Evolutionary conservation across 2,797 vertebrate genomes (phyloP), one percentile per base, ranked within the genome.

Genomic region (Pangasius sanitwongsei): DNA sequence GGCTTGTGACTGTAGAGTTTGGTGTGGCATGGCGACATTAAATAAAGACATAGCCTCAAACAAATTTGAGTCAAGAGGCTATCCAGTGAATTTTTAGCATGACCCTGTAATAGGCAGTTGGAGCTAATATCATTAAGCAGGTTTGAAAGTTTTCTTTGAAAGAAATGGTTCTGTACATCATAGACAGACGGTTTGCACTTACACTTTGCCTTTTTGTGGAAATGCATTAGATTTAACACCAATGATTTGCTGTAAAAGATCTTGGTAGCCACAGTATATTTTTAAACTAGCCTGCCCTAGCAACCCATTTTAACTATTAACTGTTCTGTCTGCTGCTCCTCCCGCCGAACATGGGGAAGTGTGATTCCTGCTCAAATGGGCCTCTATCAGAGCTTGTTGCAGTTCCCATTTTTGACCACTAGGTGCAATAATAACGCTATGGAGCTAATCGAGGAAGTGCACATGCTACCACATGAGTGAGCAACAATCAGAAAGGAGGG

Each of bases 351-450:
- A 34, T 12, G 18, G 18, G 18, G 31, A 57, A 81, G 53, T 81
- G 53, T 81, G 31, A 34, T 81, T 81, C 77, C 31, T 81, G 53
- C 7, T 53, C 53, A 80, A 80, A 80, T 23, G n/a, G 77, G 8
- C n/a, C 53, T 57, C 50, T 31, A 34, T 31, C 50, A 81, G 31
- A 81, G n/a, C 77, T 57, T 81, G 53, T 77, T 15, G 25, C 25
- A 50, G 25, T 77, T 23, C 25, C 23, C 25, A 25, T 28, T 44
- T 41, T 78, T 48, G 15, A 78, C 28, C 28, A 31, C 25, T 31
- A 31, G 7, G 50, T 53, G 28, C 50, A 31, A 31, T 31, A 55
- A 18, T 31, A 80, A 34, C 53, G 1, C 16, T 20, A 31, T 53
- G 50, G 15, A 78, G 0, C 34, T 55, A 20, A 55, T 34, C 6